Evolutionary conservation across 2,888 invertebrate species (phyloP), one percentile per base, ranked within the genome.

Genomic region (Leptothorax acervorum): DNA sequence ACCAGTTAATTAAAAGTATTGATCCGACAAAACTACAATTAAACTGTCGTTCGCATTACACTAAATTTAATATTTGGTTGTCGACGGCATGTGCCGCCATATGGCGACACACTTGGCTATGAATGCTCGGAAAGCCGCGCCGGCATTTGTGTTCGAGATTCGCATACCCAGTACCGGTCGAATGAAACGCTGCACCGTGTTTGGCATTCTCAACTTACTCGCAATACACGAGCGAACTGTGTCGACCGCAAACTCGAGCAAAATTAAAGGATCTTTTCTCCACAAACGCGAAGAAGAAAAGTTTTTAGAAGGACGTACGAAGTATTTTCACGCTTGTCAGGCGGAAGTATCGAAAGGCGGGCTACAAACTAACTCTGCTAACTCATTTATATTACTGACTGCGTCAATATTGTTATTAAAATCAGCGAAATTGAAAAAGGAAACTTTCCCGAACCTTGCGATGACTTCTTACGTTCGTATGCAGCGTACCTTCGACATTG

Each of bases 91-190:
- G 42, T 73, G 28, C 0, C 23, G 62, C 53, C 53, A 51, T 51
- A 35, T 2, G 53, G 53, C 15, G 15, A 48, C 23, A 15, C 35
- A 48, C 15, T 35, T 15, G 35, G 28, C 15, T 60, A 18, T 42
- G 57, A 45, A 42, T 28, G 18, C 15, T 11, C 15, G 23, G 42
- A 62, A 48, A 48, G 35, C 31, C 31, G 60, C 12, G 31, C 18
- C 18, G n/a, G n/a, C n/a, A 53, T 71, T 62, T 71, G 15, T 62
- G 45, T 31, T n/a, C 74, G 31, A 60, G 45, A 74, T 74, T 74
- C 45, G 48, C 74, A 45, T 75, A 57, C 55, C 5, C 6, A 18
- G 28, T 18, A 66, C 3, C 6, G 53, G 9, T 31, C 28, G n/a
- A 60, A 60, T 11, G 31, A 74, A 60, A 45, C n/a, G 3, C 18